Percentiles rank a stretch among this genome's conserved stretches.
Evolutionary conservation across 2,113 vertebrate genomes (phyloP).

Genomic region (Mus pahari): DNA sequence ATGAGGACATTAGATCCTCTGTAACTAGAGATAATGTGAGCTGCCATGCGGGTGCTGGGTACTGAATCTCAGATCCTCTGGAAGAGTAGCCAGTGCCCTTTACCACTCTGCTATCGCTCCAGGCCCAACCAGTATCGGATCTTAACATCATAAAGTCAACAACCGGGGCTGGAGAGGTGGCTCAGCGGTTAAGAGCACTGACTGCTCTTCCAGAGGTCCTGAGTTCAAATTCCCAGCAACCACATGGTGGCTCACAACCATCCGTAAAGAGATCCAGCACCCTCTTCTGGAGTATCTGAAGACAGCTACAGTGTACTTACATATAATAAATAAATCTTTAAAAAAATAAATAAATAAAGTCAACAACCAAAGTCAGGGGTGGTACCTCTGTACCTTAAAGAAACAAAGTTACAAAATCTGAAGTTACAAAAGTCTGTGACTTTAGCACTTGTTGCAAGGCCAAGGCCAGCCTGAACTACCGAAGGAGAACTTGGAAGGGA

Average conservation of each 20-base stretch:
- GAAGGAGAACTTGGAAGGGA: not conserved
- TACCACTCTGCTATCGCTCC: not conserved
- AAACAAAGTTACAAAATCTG: too few species aligned
- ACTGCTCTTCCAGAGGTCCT: too few species aligned
- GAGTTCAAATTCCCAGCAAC: too few species aligned
- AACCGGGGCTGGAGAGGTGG: too few species aligned
- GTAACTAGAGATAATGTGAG: not conserved
- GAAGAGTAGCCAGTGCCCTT: not conserved
- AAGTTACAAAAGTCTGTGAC: not conserved
- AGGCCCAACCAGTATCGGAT: not conserved
- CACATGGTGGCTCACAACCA: too few species aligned
- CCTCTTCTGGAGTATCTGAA: too few species aligned
- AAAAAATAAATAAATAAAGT: too few species aligned
- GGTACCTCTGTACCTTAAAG: not conserved
- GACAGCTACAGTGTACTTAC: too few species aligned
- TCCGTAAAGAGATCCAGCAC: too few species aligned
- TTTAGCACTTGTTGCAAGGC: not conserved
- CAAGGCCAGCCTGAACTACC: not conserved
- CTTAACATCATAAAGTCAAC: constrained; percentile 8
- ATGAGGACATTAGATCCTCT: not conserved
- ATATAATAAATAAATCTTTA: too few species aligned
- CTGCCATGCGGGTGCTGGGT: not conserved
- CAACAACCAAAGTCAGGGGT: not conserved
- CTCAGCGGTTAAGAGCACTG: too few species aligned
- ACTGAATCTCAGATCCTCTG: not conserved